phyloP scores from a whole-genome alignment of 2,797 vertebrate genomes.

The Platalea minor region DNA sequence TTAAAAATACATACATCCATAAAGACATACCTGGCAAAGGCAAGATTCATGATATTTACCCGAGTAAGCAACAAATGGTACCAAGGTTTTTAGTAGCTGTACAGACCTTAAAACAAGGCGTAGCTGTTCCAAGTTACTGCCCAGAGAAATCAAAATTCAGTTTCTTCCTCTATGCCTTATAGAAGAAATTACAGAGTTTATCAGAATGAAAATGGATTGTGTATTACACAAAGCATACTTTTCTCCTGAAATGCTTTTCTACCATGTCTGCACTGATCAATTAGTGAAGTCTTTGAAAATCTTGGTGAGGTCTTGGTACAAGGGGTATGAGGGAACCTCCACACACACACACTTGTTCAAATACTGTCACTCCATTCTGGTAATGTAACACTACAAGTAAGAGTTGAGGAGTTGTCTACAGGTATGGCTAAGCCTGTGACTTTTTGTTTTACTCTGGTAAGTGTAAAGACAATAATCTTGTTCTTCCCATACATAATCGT shows the following conservation, averaged over 20 bases:
- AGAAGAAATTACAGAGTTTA: not conserved
- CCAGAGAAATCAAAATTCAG: not conserved
- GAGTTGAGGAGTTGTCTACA: not conserved
- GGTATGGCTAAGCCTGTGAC: not conserved
- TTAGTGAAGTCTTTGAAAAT: not conserved
- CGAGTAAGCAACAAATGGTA: not conserved
- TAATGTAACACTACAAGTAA: not conserved
- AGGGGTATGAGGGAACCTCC: not conserved
- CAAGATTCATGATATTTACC: not conserved
- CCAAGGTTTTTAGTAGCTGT: not conserved
- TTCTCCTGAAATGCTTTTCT: not conserved
- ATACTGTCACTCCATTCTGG: not conserved
- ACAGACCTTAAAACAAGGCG: not conserved
- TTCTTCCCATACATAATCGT: not conserved
- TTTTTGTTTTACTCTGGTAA: not conserved
- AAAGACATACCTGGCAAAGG: not conserved
- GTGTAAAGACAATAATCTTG: not conserved
- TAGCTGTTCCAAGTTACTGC: not conserved
- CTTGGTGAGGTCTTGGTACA: not conserved
- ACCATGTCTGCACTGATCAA: not conserved
- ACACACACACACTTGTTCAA: not conserved
- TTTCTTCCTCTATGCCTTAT: not conserved
- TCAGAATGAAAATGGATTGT: not conserved
- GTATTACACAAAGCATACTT: not conserved
- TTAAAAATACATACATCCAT: not conserved